Base-by-base conservation (phyloP, 2,888 invertebrate species). In the Schizotus pectinicornis region DNA sequence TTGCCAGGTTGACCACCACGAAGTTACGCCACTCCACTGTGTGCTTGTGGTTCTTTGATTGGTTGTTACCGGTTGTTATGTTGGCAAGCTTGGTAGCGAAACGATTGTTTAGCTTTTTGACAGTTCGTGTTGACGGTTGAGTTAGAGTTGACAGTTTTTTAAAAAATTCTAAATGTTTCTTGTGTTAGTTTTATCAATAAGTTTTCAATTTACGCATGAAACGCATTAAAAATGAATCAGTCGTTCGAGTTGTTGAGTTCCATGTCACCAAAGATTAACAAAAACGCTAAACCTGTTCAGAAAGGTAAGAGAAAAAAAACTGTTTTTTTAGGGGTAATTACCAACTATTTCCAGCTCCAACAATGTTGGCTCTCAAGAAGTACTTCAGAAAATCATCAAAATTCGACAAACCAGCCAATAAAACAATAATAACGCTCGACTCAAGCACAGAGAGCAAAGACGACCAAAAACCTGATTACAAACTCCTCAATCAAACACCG, bases 231-330 rank as follows among this genome's bases (percentile, higher is more conserved):
- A 54, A 72, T 75, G 70, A 66, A 74, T 36, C 62, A 67, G 37
- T 72, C 73, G n/a, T 66, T 73, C 54, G 64, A 67, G 55, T 61
- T 76, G 48, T 53, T 74, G 41, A 71, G 75, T 60, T 67, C 74
- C 6, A 74, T 76, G 75, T 74, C 75, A n/a, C 75, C 77, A 22
- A 72, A 69, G 62, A 56, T 71, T 55, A 69, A 67, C 50, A 61
- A 61, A 34, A 50, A 66, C 14, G 66, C 67, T 42, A 67, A 67
- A 58, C 62, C 61, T 31, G 56, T 62, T 22, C 67, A 62, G 55
- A 67, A 64, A 61, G 62, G 67, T 70, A 67, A 49, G 59, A 46
- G 46, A 42, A 50, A 51, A 35, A 50, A 7, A 43, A 30, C 12
- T 11, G n/a, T n/a, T n/a, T 50, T 22, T 22, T 5, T 22, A 2